These are phyloP conservation scores for Coenonympha arcania DNA, from an alignment of 2,888 invertebrate species.

Conservation along the genomic window DNA sequence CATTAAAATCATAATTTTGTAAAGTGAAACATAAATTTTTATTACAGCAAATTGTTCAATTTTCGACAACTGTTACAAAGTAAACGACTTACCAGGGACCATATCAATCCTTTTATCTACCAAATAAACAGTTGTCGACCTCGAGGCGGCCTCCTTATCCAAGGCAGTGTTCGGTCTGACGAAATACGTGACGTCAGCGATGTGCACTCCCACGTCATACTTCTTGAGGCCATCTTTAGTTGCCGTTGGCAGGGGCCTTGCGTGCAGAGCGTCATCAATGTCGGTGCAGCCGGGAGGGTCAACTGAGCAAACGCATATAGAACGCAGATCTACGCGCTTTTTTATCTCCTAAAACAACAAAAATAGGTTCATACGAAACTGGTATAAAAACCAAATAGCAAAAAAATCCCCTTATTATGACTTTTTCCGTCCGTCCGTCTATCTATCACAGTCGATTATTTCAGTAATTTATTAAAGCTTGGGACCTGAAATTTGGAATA, in stretches of 20 bases:
- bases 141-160: conserved; percentile 92
- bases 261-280: conserved; percentile 98
- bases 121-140: conserved; percentile 97
- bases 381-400: no score
- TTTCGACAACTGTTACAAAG: no score
- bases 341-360: conserved; percentile 77
- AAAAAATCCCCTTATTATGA: no score
- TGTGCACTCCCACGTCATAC: conserved; percentile 92
- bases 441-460: neutral
- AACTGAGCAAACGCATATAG: conserved; percentile 92
- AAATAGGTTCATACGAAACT: no score
- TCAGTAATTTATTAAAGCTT: no score
- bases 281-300: conserved; percentile 99
- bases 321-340: conserved; percentile 87
- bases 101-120: conserved; percentile 94
- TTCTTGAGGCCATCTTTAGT: conserved; percentile 40
- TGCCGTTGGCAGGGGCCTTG: conserved; percentile 79
- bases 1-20: no score
- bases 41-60: no score
- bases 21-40: no score
- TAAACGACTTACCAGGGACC: conserved; percentile 76
- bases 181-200: conserved; percentile 98
- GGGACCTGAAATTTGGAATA: no score
- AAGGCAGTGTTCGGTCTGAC: conserved; percentile 93
- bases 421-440: no score